Percentiles rank a stretch among this genome's conserved stretches.
Conservation (phyloP, 2,113 vertebrate genomes). For the Leucopternis melanops region DNA sequence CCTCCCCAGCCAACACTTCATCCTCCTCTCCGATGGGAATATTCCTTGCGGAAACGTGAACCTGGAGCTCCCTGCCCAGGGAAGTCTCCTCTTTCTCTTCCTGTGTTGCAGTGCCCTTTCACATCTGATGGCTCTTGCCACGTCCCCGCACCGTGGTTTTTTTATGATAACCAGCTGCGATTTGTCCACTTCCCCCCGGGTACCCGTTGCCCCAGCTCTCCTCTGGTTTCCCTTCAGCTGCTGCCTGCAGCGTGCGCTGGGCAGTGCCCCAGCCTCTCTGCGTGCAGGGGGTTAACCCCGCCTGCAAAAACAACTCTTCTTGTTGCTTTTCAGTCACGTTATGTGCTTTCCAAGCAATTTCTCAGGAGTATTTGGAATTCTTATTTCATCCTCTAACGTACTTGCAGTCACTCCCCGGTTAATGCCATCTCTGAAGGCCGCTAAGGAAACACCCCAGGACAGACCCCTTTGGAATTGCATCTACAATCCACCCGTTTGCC, state of each 20-base stretch:
- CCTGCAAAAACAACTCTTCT: neutral
- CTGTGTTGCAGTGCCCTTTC: neutral
- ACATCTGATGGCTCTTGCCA: neutral
- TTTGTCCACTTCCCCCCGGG: neutral
- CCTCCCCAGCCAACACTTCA: neutral
- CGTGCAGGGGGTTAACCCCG: neutral
- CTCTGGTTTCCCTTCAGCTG: neutral
- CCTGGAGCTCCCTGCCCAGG: neutral
- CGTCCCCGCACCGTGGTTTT: fast-evolving
- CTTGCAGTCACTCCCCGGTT: neutral
- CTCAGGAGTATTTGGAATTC: neutral
- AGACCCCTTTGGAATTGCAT: neutral
- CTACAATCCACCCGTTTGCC: neutral
- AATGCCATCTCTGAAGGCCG: neutral
- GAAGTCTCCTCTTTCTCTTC: neutral
- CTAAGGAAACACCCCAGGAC: neutral
- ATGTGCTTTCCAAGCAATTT: neutral
- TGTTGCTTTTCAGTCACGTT: neutral
- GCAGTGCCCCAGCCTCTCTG: neutral
- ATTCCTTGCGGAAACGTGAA: neutral
- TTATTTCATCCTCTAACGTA: neutral
- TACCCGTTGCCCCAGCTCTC: neutral
- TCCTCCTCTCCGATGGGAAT: neutral
- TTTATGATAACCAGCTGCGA: neutral
- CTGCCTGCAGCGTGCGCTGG: neutral